Conservation (phyloP, 37 sponge, comb jelly and placozoan species). For the Chondrilla cf. caribensis region DNA sequence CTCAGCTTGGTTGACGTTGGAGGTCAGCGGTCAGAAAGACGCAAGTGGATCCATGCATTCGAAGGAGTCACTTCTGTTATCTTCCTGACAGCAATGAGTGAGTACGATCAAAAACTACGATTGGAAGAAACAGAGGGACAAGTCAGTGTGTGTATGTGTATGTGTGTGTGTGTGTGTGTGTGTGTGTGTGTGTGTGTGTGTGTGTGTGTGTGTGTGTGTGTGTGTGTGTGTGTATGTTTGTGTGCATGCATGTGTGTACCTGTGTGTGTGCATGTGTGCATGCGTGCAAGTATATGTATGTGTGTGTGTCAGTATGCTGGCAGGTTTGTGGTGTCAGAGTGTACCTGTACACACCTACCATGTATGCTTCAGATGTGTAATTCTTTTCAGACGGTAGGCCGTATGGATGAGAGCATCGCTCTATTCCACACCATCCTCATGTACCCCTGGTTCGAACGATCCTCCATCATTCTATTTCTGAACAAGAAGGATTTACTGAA, state of each 20-base stretch:
- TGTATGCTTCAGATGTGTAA: no score
- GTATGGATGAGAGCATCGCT: conserved; percentile 60
- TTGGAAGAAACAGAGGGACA: conserved; percentile 36
- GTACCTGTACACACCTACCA: no score
- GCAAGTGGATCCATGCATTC: conserved; percentile 98
- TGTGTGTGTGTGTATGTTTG: no score
- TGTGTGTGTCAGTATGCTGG: no score
- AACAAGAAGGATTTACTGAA: conserved; percentile 72
- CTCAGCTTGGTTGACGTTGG: conserved; percentile 99
- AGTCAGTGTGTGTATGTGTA: conserved; percentile 17
- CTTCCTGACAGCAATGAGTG: conserved; percentile 83
- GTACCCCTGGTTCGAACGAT: conserved; percentile 73
- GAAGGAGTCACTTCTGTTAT: conserved; percentile 92
- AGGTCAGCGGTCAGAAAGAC: conserved; percentile 94
- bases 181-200: no score
- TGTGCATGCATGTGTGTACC: not conserved
- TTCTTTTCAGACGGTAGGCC: conserved; percentile 40
- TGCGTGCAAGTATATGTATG: no score
- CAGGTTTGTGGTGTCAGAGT: no score
- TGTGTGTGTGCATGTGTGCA: no score
- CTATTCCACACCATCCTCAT: conserved; percentile 67
- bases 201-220: no score
- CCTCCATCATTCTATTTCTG: conserved; percentile 65
- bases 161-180: no score
- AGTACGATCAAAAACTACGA: conserved; percentile 79